Evolutionary conservation across 1,140 invertebrate species (phyloP).

Genomic region (Coptotermes formosanus): DNA sequence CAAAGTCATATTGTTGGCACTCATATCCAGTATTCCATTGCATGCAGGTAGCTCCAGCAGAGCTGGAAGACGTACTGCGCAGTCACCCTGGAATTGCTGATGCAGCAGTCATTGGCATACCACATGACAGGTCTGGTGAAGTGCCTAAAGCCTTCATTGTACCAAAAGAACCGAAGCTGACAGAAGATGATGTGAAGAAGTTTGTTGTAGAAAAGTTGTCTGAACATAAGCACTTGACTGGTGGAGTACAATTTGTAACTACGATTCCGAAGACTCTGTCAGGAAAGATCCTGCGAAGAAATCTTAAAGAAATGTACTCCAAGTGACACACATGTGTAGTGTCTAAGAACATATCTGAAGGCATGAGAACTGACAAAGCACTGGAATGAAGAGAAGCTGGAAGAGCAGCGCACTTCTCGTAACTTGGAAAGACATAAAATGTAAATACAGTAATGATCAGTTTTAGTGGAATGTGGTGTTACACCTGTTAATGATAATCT

Average conservation of each 20-base stretch:
- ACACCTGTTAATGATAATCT: too few species aligned
- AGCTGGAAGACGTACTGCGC: conserved; percentile 54
- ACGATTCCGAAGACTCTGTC: conserved; percentile 64
- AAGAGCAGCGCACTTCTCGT: too few species aligned
- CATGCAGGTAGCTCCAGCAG: conserved; percentile 44
- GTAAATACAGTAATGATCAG: too few species aligned
- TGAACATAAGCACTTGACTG: conserved; percentile 55
- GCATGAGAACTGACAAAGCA: not conserved
- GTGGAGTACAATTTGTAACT: conserved; percentile 61
- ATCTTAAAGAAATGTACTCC: conserved; percentile 47
- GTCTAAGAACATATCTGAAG: not conserved
- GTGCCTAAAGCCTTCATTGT: conserved; percentile 45
- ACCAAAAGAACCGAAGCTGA: conserved; percentile 39
- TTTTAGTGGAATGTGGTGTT: too few species aligned
- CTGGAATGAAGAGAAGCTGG: too few species aligned
- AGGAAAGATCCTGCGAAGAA: conserved; percentile 65
- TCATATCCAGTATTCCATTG: not conserved
- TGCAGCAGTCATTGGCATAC: conserved; percentile 54
- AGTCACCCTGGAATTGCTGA: conserved; percentile 50
- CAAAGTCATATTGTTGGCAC: too few species aligned
- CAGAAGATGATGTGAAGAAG: conserved; percentile 12
- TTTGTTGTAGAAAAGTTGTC: conserved; percentile 38
- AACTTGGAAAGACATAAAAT: too few species aligned
- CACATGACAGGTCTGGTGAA: conserved; percentile 50
- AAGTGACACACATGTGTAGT: not conserved